Conservation (phyloP, 2,113 vertebrate genomes). For the Meles meles region DNA sequence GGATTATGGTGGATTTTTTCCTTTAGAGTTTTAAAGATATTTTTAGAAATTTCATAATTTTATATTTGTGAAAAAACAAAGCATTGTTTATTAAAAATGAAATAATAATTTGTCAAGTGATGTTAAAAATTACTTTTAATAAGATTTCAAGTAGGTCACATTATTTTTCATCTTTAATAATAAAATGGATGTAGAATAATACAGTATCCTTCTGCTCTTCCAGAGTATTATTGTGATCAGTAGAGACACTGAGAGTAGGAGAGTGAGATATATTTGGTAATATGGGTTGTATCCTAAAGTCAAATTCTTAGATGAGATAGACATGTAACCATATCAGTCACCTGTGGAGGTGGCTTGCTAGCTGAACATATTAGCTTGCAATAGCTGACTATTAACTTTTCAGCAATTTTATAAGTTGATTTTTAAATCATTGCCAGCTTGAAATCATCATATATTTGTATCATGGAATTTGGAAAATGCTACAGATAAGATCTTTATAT, state of each 20-base stretch:
- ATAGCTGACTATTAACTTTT: neutral
- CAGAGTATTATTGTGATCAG: neutral
- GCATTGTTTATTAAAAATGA: slow-evolving; percentile 1
- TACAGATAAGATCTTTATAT: neutral
- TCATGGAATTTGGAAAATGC: neutral
- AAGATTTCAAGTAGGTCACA: neutral
- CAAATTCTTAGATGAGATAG: neutral
- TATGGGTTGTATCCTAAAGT: neutral
- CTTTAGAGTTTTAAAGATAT: neutral
- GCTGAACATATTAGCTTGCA: neutral
- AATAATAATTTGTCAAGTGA: neutral
- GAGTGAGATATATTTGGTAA: neutral
- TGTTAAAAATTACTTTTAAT: neutral
- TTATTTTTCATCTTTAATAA: neutral
- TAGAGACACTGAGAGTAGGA: neutral
- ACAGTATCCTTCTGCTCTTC: neutral
- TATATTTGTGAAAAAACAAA: neutral
- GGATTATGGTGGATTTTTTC: neutral
- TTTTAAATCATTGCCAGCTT: neutral
- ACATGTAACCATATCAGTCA: neutral
- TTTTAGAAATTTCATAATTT: slow-evolving; percentile 21
- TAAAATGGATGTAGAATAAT: neutral
- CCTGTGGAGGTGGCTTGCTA: neutral
- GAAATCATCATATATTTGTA: neutral
- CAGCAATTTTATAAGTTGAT: neutral